Base-by-base conservation (phyloP, 1,140 invertebrate species). In the Drosophila azteca region DNA sequence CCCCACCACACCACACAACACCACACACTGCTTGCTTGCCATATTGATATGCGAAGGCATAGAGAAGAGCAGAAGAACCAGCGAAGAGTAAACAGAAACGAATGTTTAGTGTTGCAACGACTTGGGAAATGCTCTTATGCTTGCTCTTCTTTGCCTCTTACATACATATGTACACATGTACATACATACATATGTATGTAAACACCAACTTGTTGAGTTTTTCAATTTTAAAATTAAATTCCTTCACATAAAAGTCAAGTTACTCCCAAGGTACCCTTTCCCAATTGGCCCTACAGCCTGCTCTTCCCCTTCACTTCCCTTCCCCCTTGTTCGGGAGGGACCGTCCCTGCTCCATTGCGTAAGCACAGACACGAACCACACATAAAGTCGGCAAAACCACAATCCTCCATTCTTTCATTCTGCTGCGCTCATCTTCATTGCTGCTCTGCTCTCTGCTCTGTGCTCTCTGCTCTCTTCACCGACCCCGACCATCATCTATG, bases 291-390 rank as follows among this genome's bases (percentile, higher is more conserved):
- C 35, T 39, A 39, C 35, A 39, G 3, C 15, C 6, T 11, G 20
- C 20, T 17, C 17, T 20, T 20, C 17, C 17, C 17, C 17, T 20
- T 20, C 17, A n/a, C n/a, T n/a, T n/a, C 45, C 67, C 45, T 17
- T 20, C 2, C 26, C 9, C 8, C 3, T 31, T 41, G 2, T 24
- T 3, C 15, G 35, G 24, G 49, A 57, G 17, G 17, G 17, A 1
- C 17, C 58, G 59, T 29, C 44, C 44, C 35, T 43, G 59, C 59
- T 68, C 20, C 49, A 57, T 59, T 79, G 75, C 73, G 71, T 76
- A 71, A 81, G 72, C 63, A 63, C 50, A 68, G 63, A 81, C 78
- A 81, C 67, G 55, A 81, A 81, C 72, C 78, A 44, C 60, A 44
- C 65, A 64, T 55, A 64, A 60, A 57, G 52, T 58, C 52, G 35